Base-by-base conservation (phyloP, 2,113 vertebrate genomes). In the Halcyon senegalensis region DNA sequence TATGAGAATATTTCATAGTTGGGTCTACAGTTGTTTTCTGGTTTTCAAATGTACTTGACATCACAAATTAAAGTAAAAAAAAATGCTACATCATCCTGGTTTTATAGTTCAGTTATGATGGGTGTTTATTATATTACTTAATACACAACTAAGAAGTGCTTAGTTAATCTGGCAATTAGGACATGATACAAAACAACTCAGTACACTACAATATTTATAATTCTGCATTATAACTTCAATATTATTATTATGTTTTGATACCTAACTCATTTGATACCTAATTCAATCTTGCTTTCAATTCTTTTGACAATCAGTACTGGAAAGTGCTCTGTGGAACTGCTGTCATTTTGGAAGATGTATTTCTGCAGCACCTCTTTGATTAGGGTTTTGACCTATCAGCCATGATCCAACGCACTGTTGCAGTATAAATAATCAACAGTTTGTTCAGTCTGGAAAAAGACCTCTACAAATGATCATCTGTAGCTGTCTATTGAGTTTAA, bases 401-500 rank as follows among this genome's bases (percentile, higher is more conserved):
- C 6, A 10, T 83, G 37, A 46, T 90, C 78, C 55, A 53, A 68
- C 37, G 24, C 30, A 63, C 25, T 53, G 27, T 21, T 81, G 37
- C 28, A 69, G 24, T 24, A 50, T 28, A 93, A 84, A 91, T 48
- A 74, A 69, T 66, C 62, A 81, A 9, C 37, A 39, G 2, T 35
- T 88, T 82, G 17, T n/a, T 50, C 30, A 50, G 60, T 68, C 31
- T 87, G 73, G 39, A 43, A 48, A 82, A 84, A 60, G 69, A 41
- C 28, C 20, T 90, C 51, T 78, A 56, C 39, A 51, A 77, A 64
- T 68, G 46, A 56, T 92, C 8, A 9, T 50, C 23, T 75, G 64
- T 75, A 70, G 35, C 70, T 92, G 41, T 37, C 74, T 85, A 48
- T 43, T 78, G 66, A 91, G 66, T 95, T 89, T 64, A 84, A 93